These are phyloP conservation scores for Drosophila auraria DNA, from an alignment of 1,140 invertebrate species.

Conservation along the genomic window DNA sequence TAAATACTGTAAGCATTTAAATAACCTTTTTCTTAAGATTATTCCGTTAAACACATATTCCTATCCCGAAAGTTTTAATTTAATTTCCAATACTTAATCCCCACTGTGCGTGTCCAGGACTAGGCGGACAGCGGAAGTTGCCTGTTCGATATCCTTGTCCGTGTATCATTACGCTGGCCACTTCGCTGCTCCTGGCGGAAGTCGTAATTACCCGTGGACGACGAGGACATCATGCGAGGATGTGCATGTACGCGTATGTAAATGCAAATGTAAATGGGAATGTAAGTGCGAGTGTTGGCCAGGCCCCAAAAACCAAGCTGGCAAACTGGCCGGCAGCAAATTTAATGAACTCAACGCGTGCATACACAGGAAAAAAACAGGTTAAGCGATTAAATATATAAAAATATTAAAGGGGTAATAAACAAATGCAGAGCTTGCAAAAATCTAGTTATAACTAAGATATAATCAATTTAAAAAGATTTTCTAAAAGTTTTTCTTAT, in stretches of 20 bases:
- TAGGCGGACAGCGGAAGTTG: conserved; percentile 36
- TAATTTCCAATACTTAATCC: not conserved
- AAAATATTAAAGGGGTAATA: not conserved
- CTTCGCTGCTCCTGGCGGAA: conserved; percentile 71
- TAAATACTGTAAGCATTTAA: too few relatives aligned
- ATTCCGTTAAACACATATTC: not conserved
- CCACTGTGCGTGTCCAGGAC: conserved; percentile 26
- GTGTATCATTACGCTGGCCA: conserved; percentile 55
- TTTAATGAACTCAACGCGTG: conserved; percentile 69
- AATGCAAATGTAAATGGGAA: conserved; percentile 25
- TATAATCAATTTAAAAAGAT: too few relatives aligned
- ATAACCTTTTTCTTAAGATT: too few relatives aligned
- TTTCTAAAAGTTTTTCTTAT: too few relatives aligned
- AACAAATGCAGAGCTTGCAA: too few relatives aligned
- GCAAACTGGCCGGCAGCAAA: conserved; percentile 39
- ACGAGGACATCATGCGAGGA: conserved; percentile 44
- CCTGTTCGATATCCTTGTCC: conserved; percentile 47
- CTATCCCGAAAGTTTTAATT: not conserved
- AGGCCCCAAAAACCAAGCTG: conserved; percentile 23
- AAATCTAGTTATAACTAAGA: too few relatives aligned
- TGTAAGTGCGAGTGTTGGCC: conserved; percentile 14
- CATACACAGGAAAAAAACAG: not conserved
- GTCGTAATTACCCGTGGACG: conserved; percentile 73
- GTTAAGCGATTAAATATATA: not conserved
- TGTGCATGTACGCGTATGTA: conserved; percentile 54